Evolutionary conservation across 64 coral and sea anemone genomes (phyloP).

Genomic region (Montipora sp.): DNA sequence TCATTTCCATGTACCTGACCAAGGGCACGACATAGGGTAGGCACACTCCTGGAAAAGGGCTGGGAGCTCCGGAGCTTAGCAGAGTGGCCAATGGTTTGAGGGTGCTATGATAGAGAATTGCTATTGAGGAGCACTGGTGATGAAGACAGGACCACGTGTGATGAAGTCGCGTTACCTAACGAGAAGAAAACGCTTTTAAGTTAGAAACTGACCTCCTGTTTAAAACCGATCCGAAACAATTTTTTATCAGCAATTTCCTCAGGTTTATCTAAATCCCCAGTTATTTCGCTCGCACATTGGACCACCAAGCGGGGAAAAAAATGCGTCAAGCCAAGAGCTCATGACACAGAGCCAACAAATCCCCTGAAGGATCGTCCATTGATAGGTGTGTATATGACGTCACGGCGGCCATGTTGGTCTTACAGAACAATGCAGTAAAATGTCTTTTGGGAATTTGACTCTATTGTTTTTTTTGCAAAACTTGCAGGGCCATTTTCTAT

Average conservation of each 20-base stretch:
- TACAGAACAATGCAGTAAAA: too few relatives aligned
- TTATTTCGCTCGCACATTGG: background rate
- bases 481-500: too few relatives aligned
- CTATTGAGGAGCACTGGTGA: conserved; percentile 76
- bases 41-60: conserved; percentile 93
- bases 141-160: conserved; percentile 96
- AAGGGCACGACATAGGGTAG: conserved; percentile 86
- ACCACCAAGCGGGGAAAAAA: background rate
- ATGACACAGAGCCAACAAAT: too few relatives aligned
- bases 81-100: conserved; percentile 84
- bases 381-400: too few relatives aligned
- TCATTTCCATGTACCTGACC: conserved; percentile 79
- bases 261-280: background rate
- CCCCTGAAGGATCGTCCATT: too few relatives aligned
- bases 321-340: background rate
- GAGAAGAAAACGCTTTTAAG: background rate
- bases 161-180: conserved; percentile 83
- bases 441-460: too few relatives aligned
- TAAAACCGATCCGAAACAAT: background rate
- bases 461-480: too few relatives aligned
- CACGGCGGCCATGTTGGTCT: too few relatives aligned
- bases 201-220: background rate
- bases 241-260: background rate
- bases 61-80: conserved; percentile 84
- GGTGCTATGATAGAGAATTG: conserved; percentile 83